These are phyloP conservation scores for Phymastichus coffea DNA, from an alignment of 1,140 invertebrate species.

Conservation along the genomic window DNA sequence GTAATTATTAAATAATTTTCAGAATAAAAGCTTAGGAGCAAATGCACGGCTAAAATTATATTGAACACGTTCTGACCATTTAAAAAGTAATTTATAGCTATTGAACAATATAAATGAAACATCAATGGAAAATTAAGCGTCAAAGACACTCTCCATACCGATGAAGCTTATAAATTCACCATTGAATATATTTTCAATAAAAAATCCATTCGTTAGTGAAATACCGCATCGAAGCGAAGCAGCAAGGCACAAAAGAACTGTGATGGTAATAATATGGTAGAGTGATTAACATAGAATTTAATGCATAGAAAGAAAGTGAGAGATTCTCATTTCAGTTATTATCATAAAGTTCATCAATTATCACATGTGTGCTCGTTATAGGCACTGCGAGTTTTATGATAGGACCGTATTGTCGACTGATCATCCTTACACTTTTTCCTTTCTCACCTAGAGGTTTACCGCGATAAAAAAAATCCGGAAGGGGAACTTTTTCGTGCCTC, in stretches of 20 bases:
- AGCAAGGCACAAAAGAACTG: not conserved
- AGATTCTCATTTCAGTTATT: not conserved
- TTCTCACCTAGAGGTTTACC: slow-evolving; percentile 30
- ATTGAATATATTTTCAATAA: not conserved
- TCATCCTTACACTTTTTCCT: slow-evolving; percentile 34
- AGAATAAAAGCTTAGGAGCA: no score
- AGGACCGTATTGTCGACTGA: slow-evolving; percentile 2
- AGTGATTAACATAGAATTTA: slow-evolving; percentile 6
- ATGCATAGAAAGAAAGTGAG: not conserved
- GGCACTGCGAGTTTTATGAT: not conserved
- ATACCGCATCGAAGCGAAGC: no score
- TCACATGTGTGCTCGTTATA: slow-evolving; percentile 1
- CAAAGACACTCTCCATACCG: not conserved
- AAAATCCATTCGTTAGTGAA: not conserved
- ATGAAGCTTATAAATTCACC: slow-evolving; percentile 1
- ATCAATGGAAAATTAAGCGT: not conserved
- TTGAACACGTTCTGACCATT: no score
- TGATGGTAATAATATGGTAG: slow-evolving; percentile 7
- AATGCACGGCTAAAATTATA: no score
- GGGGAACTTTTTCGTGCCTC: slow-evolving; percentile 23
- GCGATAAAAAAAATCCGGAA: slow-evolving; percentile 30
- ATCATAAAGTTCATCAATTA: slow-evolving; percentile 11
- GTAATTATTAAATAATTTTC: no score
- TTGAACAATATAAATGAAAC: no score
- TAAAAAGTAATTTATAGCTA: no score